Conservation (phyloP, 1,140 invertebrate genomes). For the Hydropsyche tenuis region DNA sequence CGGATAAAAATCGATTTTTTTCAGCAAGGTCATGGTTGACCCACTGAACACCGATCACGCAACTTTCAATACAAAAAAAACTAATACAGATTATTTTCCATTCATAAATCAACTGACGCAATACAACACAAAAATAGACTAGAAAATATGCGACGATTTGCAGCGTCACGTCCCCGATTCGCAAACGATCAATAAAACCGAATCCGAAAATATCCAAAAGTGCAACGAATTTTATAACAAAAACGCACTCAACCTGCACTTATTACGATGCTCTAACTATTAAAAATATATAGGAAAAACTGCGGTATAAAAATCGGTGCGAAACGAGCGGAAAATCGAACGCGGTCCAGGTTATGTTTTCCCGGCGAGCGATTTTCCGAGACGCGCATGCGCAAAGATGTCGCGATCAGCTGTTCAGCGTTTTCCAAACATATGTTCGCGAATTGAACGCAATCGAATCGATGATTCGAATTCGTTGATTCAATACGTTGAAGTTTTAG, state of each 20-base stretch:
- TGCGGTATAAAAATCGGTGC: background rate
- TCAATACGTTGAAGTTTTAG: too few species aligned
- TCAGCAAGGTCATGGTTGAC: constrained; percentile 11
- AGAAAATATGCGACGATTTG: background rate
- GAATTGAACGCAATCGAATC: background rate
- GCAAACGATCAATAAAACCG: constrained; percentile 8
- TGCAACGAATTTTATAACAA: background rate
- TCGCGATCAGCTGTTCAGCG: constrained; percentile 39
- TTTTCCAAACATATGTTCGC: background rate
- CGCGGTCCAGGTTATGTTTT: constrained; percentile 44
- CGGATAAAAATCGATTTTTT: background rate
- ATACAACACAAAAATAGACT: too few species aligned
- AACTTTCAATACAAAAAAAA: background rate
- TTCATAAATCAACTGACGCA: too few species aligned
- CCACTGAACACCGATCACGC: background rate
- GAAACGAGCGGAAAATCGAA: background rate
- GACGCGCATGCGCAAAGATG: constrained; percentile 13
- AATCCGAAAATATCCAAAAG: background rate
- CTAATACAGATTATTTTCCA: too few species aligned
- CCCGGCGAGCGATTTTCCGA: constrained; percentile 38
- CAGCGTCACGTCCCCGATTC: background rate
- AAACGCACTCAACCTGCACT: too few species aligned
- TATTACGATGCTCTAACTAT: too few species aligned
- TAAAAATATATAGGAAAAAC: too few species aligned
- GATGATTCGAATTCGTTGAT: too few species aligned